Percentiles rank a stretch among this genome's conserved stretches.
phyloP scores from a whole-genome alignment of 2,888 invertebrate species.

The Himalopsyche anomala region DNA sequence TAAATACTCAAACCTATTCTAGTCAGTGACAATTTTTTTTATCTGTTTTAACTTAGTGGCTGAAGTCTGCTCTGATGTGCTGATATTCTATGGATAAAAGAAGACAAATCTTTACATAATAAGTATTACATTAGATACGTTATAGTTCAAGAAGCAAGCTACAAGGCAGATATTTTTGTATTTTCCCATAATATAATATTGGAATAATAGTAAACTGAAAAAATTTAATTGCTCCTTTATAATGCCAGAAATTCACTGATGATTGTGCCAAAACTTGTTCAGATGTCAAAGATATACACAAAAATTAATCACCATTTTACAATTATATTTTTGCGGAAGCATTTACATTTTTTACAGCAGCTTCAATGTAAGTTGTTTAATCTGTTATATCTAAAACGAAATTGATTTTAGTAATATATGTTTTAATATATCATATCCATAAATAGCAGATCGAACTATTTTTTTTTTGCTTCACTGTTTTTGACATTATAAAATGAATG shows the following conservation, averaged over 20 bases:
- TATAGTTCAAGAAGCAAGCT: not conserved
- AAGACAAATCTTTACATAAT: not conserved
- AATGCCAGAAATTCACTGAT: not conserved
- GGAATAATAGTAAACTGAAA: not conserved
- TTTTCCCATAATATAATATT: not conserved
- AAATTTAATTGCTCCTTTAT: not conserved
- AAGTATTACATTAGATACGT: slow-evolving; percentile 5
- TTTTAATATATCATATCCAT: too few species aligned
- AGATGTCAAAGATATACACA: not conserved
- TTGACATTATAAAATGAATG: too few species aligned
- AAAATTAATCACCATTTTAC: not conserved
- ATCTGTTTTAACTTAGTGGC: slow-evolving; percentile 81
- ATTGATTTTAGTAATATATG: too few species aligned
- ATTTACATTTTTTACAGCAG: not conserved
- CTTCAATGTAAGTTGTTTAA: too few species aligned
- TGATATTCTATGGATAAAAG: slow-evolving; percentile 68
- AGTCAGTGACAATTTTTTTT: not conserved
- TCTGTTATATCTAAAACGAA: too few species aligned
- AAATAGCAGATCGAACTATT: too few species aligned
- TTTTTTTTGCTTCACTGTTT: too few species aligned
- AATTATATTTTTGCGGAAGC: too few species aligned
- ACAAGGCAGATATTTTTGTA: not conserved
- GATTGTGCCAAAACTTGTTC: not conserved
- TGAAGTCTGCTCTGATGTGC: slow-evolving; percentile 84
- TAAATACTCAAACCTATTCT: not conserved